phyloP scores from a whole-genome alignment of 2,888 invertebrate species.

The Aphodius granarius region DNA sequence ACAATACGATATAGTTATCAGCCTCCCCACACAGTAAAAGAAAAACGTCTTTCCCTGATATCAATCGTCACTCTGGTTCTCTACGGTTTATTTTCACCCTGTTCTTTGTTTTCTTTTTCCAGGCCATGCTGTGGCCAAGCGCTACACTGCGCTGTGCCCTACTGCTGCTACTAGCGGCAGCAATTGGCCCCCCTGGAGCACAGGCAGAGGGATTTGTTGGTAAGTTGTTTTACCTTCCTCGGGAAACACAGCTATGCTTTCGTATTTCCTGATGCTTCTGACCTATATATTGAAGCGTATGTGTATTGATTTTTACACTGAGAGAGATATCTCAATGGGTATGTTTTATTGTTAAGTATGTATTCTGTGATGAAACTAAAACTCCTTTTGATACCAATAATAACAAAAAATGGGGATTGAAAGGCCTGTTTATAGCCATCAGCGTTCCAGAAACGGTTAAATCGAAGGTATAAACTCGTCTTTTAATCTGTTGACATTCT shows the following conservation, averaged over 20 bases:
- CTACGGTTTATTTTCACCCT: background rate
- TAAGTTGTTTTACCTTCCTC: conserved; percentile 49
- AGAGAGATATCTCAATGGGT: too few species aligned
- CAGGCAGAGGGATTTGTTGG: conserved; percentile 69
- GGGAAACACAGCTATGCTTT: background rate
- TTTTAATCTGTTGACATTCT: too few species aligned
- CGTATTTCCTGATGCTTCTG: background rate
- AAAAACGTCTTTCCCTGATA: background rate
- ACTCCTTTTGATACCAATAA: too few species aligned
- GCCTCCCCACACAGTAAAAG: background rate
- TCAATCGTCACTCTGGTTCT: too few species aligned
- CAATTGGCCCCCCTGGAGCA: conserved; percentile 51
- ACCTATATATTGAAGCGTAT: background rate
- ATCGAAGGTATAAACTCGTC: too few species aligned
- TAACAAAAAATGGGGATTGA: too few species aligned
- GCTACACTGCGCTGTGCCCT: conserved; percentile 47
- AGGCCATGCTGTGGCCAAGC: conserved; percentile 55
- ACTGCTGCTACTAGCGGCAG: conserved; percentile 46
- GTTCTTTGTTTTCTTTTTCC: conserved; percentile 30
- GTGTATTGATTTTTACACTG: too few species aligned
- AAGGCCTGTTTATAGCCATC: too few species aligned
- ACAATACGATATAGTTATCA: too few species aligned
- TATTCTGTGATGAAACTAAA: too few species aligned
- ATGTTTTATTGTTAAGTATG: too few species aligned
- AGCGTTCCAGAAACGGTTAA: too few species aligned